Evolutionary conservation across 2,888 invertebrate genomes (phyloP).

Genomic region (Cryptophagus acutangulus): DNA sequence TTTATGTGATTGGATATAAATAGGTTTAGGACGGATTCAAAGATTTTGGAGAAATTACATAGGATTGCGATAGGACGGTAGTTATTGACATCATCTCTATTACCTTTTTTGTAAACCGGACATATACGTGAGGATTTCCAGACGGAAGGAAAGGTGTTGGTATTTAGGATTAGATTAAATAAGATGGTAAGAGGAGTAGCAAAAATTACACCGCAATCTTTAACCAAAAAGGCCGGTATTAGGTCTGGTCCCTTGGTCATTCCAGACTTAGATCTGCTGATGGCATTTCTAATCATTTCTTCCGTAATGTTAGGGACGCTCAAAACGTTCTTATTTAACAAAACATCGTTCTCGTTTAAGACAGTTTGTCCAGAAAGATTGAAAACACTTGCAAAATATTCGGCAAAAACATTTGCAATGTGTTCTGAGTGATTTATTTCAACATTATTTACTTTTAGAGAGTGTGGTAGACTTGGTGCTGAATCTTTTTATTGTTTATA

Average conservation of each 20-base stretch:
- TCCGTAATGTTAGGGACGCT: no score
- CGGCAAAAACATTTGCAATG: no score
- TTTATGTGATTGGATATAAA: conserved; percentile 5
- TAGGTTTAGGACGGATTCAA: conserved; percentile 5
- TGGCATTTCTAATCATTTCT: no score
- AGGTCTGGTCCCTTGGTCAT: not conserved
- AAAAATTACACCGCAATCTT: conserved; percentile 41
- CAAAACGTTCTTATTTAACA: no score
- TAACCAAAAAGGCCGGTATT: not conserved
- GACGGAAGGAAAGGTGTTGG: conserved; percentile 4
- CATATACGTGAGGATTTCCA: conserved; percentile 8
- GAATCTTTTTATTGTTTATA: no score
- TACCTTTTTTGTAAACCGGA: not conserved
- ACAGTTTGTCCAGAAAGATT: no score
- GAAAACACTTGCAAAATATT: no score
- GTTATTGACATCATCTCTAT: conserved; percentile 6
- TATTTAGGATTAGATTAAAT: conserved; percentile 4
- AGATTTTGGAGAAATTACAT: conserved; percentile 10
- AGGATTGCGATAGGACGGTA: conserved; percentile 12
- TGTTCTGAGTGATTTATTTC: no score
- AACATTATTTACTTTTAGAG: no score
- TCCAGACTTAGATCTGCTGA: no score
- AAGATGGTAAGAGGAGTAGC: conserved; percentile 36
- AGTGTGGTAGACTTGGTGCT: no score
- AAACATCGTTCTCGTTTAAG: no score